Base-by-base conservation (phyloP, 2,888 invertebrate species). In the Cephus nigrinus region DNA sequence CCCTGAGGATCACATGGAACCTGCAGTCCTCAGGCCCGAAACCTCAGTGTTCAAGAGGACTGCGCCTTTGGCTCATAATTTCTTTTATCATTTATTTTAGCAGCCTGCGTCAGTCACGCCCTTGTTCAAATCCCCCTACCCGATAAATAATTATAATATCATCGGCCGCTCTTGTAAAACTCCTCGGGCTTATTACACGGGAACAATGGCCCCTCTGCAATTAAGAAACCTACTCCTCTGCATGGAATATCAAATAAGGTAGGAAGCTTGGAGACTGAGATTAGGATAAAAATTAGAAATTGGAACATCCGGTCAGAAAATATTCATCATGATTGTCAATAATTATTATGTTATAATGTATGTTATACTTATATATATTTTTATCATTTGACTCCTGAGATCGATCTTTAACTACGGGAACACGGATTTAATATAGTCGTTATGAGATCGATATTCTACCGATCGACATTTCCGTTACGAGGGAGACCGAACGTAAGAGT, bases 71-170 rank as follows among this genome's bases (percentile, higher is more conserved):
- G 72, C 72, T 76, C 40, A 30, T n/a, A 72, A 36, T 74, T 72
- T 78, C 75, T 83, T 76, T 82, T 79, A 80, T 80, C 73, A 78
- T 76, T 85, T 76, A 79, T 83, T 79, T 78, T 82, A 55, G 55
- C 71, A 71, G 12, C 31, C 31, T 83, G 79, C 81, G 76, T 80
- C 80, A 79, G 83, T 84, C 83, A 84, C 84, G 84, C 86, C 86
- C 84, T 84, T 84, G 79, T 82, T 82, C 82, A 80, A 85, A 85
- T 81, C 76, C 78, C 79, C 80, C 76, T 80, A 78, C 80, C 80
- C 79, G 36, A 75, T 76, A 80, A 83, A 85, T 84, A 83, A 86
- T 86, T 86, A 86, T 86, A 86, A 86, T 82, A 84, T 86, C 81
- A 86, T 86, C 85, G 33, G 31, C 71, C 32, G 71, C 71, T 71